Percentiles rank a stretch among this genome's conserved stretches.
These are phyloP conservation scores for Lepidothrix coronata DNA, from an alignment of 2,113 vertebrate genomes.

Conservation along the genomic window DNA sequence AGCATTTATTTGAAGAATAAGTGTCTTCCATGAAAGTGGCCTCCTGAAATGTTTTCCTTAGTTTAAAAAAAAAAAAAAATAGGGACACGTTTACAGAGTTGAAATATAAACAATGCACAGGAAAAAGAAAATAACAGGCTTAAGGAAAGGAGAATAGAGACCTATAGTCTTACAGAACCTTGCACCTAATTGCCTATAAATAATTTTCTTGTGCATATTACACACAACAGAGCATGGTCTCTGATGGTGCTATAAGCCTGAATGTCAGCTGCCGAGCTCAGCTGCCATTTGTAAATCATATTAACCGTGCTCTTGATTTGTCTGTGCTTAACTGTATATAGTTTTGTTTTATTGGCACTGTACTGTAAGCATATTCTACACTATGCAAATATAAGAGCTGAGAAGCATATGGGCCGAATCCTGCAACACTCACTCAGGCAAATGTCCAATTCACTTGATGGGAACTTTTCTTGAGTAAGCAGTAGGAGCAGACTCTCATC, in stretches of 20 bases:
- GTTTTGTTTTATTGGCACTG: conserved; percentile 60
- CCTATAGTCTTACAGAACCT: background rate
- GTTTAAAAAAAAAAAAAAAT: background rate
- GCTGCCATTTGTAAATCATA: conserved; percentile 65
- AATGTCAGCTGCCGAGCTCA: conserved; percentile 53
- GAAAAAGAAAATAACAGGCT: background rate
- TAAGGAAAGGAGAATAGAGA: background rate
- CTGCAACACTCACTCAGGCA: conserved; percentile 41
- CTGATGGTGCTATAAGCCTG: conserved; percentile 30
- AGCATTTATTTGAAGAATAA: conserved; percentile 20
- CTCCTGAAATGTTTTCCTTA: background rate
- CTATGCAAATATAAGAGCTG: conserved; percentile 53
- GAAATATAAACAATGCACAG: conserved; percentile 55
- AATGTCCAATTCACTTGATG: conserved; percentile 38
- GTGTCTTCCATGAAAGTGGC: background rate
- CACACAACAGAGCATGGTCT: background rate
- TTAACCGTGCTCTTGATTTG: conserved; percentile 69
- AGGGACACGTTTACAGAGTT: background rate
- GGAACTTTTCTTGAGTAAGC: conserved; percentile 49
- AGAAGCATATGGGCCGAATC: conserved; percentile 50
- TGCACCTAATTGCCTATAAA: conserved; percentile 45
- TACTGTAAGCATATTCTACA: conserved; percentile 52
- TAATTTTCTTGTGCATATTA: conserved; percentile 21
- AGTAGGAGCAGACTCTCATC: background rate
- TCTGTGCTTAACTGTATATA: conserved; percentile 55